Evolutionary conservation across 2,113 vertebrate genomes (phyloP).

Genomic region (Crotalus helleri): DNA sequence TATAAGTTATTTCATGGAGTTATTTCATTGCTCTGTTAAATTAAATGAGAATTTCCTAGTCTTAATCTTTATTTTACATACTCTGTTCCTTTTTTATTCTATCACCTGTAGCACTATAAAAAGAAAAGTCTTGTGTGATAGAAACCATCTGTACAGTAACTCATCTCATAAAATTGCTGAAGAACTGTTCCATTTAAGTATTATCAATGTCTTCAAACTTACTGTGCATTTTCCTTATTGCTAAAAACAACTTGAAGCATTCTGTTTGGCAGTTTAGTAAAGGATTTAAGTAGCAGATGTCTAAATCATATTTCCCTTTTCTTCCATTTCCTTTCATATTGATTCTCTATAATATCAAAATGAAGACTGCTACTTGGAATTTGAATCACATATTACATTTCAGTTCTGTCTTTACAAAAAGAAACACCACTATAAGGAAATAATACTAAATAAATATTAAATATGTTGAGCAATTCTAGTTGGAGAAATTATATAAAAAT

Average conservation of each 20-base stretch:
- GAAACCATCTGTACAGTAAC: slow-evolving; percentile 71
- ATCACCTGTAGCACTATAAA: slow-evolving; percentile 67
- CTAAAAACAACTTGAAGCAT: slow-evolving; percentile 66
- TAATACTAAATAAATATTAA: slow-evolving; percentile 26
- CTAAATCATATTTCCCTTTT: slow-evolving; percentile 53
- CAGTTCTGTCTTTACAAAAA: slow-evolving; percentile 35
- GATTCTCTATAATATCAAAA: slow-evolving; percentile 50
- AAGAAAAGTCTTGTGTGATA: slow-evolving; percentile 59
- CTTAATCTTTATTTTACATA: slow-evolving; percentile 63
- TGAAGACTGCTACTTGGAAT: slow-evolving; percentile 44
- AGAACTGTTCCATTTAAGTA: slow-evolving; percentile 59
- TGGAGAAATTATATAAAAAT: neutral
- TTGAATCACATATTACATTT: slow-evolving; percentile 47
- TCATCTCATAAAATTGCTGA: slow-evolving; percentile 66
- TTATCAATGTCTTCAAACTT: slow-evolving; percentile 63
- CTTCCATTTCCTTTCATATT: slow-evolving; percentile 45
- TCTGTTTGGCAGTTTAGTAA: slow-evolving; percentile 58
- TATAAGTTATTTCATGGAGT: slow-evolving; percentile 21
- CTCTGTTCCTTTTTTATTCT: slow-evolving; percentile 51
- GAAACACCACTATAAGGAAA: slow-evolving; percentile 34
- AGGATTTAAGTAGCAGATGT: slow-evolving; percentile 68
- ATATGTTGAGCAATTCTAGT: neutral
- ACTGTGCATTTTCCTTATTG: slow-evolving; percentile 64
- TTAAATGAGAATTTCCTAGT: slow-evolving; percentile 48
- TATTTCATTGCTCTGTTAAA: slow-evolving; percentile 35